A percentile compares a stretch with the other conserved stretches of the same genome.
Evolutionary conservation across 2,113 vertebrate genomes (phyloP).

Genomic region (Megalops atlanticus): DNA sequence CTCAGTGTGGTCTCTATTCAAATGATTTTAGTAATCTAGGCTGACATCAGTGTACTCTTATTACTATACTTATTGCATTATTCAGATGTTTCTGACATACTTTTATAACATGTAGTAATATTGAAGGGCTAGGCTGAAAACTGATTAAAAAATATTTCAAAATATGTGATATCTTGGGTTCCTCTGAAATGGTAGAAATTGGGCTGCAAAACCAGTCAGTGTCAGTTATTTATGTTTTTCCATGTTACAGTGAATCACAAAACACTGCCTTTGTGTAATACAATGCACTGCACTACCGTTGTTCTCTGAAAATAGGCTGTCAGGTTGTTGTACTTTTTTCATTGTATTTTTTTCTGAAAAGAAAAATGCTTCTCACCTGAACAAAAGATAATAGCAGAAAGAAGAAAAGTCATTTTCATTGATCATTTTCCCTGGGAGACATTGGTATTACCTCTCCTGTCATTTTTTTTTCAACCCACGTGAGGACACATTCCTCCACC

Average conservation of each 20-base stretch:
- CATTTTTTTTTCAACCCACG: not conserved
- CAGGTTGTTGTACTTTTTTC: not conserved
- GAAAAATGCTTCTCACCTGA: slow-evolving; percentile 1
- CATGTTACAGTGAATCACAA: not conserved
- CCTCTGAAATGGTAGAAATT: not conserved
- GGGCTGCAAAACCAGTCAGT: not conserved
- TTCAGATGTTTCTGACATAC: no score
- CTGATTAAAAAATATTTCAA: no score
- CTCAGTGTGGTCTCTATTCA: no score
- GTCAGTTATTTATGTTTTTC: not conserved
- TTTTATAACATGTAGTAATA: no score
- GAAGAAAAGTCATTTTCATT: slow-evolving; percentile 4
- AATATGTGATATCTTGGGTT: no score
- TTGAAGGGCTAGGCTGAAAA: no score
- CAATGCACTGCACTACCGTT: not conserved
- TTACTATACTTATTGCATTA: no score
- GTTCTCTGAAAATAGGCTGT: not conserved
- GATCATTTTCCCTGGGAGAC: not conserved
- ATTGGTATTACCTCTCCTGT: not conserved
- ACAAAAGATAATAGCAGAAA: not conserved
- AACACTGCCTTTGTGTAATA: not conserved
- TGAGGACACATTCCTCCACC: not conserved
- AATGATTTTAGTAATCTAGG: no score
- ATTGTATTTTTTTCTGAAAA: not conserved
- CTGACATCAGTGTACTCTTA: no score